Base-by-base conservation (phyloP, 2,113 vertebrate species). In the Brienomyrus brachyistius region DNA sequence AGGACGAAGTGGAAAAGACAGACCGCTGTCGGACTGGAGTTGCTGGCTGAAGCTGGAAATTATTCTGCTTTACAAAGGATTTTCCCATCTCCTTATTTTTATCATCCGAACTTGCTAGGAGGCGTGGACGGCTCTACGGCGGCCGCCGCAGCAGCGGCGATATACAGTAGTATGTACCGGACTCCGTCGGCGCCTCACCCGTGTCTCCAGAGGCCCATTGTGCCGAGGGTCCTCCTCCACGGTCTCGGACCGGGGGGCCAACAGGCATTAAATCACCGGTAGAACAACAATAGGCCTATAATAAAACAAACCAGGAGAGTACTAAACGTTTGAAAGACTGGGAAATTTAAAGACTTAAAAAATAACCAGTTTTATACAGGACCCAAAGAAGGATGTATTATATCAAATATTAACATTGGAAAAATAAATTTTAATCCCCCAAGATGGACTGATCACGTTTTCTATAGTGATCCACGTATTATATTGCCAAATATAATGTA, bases 121-220 rank as follows among this genome's bases (percentile, higher is more conserved):
- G 97, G 97, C 91, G 97, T 99, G 97, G 98, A 99, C 97, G 97
- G 97, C 94, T 97, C 97, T 1, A 97, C 98, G 15, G 98, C 98
- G 5, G 98, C 98, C 0, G 98, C 98, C 0, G 97, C 98, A 0
- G 98, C 98, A 15, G 98, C 98, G 3, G 98, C 98, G 88, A 98
- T 99, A 98, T 99, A 99, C 97, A 98, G 97, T 96, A 98, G 97
- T 93, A 98, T 99, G 97, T 99, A 99, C 95, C 97, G 98, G 97
- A 98, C 98, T 98, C 98, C 97, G 88, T 95, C 98, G 0, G 93
- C 98, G 0, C 97, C 98, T 88, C 98, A 98, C 83, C 98, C 98
- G 47, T 94, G 97, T 93, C 96, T 99, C 91, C 98, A 99, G 96
- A 96, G 98, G 95, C 98, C 98, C 40, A 95, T 99, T 82, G 98